Percentiles rank a stretch among this genome's conserved stretches.
These are phyloP conservation scores for Vipera ursinii DNA, from an alignment of 2,797 vertebrate species.

Conservation along the genomic window DNA sequence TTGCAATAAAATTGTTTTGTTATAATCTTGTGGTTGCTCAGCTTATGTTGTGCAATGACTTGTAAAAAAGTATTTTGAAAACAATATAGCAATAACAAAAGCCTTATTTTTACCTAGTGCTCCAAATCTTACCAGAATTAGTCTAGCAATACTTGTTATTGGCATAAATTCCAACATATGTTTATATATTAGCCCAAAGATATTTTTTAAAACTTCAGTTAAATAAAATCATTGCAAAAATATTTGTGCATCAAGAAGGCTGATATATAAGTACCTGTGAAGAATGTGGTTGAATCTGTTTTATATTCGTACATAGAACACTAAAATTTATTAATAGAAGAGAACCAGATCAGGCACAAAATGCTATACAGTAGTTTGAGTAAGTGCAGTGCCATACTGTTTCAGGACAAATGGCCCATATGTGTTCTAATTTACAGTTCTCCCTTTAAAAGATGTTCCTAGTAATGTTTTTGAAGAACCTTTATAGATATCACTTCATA, in stretches of 20 bases:
- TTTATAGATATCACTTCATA: not conserved
- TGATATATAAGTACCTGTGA: not conserved
- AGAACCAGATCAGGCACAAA: not conserved
- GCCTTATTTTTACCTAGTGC: slow-evolving; percentile 22
- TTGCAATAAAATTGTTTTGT: slow-evolving; percentile 47
- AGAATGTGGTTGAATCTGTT: not conserved
- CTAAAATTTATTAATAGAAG: not conserved
- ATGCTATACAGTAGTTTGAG: not conserved
- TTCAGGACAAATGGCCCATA: not conserved
- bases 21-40: slow-evolving; percentile 43
- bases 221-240: not conserved
- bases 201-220: not conserved
- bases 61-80: slow-evolving; percentile 42
- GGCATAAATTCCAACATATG: slow-evolving; percentile 2
- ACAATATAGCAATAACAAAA: slow-evolving; percentile 47
- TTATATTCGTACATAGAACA: not conserved
- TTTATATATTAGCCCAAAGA: not conserved
- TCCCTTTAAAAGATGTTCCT: not conserved
- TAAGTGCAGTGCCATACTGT: not conserved
- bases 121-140: slow-evolving; percentile 14
- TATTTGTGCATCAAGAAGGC: not conserved
- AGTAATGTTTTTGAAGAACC: not conserved
- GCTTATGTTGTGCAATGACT: slow-evolving; percentile 37
- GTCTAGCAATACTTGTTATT: not conserved
- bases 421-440: not conserved